Percentiles rank a stretch among this genome's conserved stretches.
Conservation (phyloP, 2,888 invertebrate species). For the Linyphia triangularis region DNA sequence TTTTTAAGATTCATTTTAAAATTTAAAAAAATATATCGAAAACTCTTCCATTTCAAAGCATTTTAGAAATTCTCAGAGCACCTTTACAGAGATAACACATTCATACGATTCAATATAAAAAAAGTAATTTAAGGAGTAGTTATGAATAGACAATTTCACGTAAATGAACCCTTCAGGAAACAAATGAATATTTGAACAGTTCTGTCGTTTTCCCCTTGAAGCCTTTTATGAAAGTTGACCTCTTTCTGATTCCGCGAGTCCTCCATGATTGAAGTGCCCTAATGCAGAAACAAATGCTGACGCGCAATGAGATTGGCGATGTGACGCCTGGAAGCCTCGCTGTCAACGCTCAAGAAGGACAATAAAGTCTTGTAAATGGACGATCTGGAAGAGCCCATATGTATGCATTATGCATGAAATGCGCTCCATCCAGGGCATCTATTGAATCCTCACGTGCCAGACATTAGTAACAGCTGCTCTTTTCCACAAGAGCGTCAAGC, state of each 20-base stretch:
- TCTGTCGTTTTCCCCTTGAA: no score
- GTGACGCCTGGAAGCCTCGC: neutral
- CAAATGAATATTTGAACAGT: no score
- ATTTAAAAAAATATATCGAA: no score
- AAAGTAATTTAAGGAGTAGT: neutral
- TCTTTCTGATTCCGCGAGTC: conserved; percentile 17
- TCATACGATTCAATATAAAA: neutral
- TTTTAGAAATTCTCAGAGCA: neutral
- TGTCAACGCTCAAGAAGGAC: conserved; percentile 45
- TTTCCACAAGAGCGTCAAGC: conserved; percentile 42
- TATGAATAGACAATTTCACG: no score
- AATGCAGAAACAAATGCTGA: conserved; percentile 47
- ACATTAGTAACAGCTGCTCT: conserved; percentile 68
- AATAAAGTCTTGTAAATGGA: conserved; percentile 62
- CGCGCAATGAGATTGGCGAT: neutral
- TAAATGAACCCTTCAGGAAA: no score
- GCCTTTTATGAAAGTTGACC: no score
- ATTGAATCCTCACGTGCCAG: conserved; percentile 62
- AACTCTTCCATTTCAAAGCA: no score
- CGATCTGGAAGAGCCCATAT: conserved; percentile 54
- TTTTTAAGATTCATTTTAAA: no score
- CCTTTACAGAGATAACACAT: neutral
- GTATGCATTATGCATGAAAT: conserved; percentile 67
- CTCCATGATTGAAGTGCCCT: conserved; percentile 34
- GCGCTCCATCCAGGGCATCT: conserved; percentile 31